Evolutionary conservation across 2,888 invertebrate genomes (phyloP), one percentile per base, ranked within the genome.

Genomic region (Xestia sexstrigata): DNA sequence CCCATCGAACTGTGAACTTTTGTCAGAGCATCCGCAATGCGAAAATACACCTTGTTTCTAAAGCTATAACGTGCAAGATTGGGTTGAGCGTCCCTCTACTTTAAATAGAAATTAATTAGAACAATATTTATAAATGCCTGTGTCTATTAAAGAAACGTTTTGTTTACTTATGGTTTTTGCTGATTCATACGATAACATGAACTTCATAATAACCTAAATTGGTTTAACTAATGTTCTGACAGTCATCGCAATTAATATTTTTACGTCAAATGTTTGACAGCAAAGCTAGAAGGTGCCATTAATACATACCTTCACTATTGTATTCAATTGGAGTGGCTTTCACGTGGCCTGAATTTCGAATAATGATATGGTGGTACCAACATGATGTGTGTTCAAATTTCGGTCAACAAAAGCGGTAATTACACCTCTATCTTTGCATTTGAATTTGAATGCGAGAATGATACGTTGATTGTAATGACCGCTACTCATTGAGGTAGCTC

Each of bases 281-380:
- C 70, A 15, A 62, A 49, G 70, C 6, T 67, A 70, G 66, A 35
- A 68, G 67, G 42, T 47, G 74, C 63, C 60, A 82, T 78, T 78
- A 81, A 30, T 45, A 30, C 52, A 65, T 72, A 62, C 81, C 81
- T 81, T 81, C 75, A 73, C 80, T 84, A 89, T 89, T 91, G 87
- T 90, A 87, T 90, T 86, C 88, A 87, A 89, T 83, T 73, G 65
- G 49, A 1, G 65, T 86, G 69, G 81, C 92, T 92, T 92, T 92
- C 90, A 84, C 91, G 73, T 86, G 89, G 74, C 83, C 87, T 78
- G 86, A 87, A 90, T 87, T 79, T 81, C 67, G 45, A 73, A 75
- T 88, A 89, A 91, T 90, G 85, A 83, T 81, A 79, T 70, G 76
- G 72, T 83, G 78, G 66, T 74, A 39, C 60, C 81, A n/a, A 20